Evolutionary conservation across 2,113 vertebrate genomes (phyloP).

Genomic region (Origma solitaria): DNA sequence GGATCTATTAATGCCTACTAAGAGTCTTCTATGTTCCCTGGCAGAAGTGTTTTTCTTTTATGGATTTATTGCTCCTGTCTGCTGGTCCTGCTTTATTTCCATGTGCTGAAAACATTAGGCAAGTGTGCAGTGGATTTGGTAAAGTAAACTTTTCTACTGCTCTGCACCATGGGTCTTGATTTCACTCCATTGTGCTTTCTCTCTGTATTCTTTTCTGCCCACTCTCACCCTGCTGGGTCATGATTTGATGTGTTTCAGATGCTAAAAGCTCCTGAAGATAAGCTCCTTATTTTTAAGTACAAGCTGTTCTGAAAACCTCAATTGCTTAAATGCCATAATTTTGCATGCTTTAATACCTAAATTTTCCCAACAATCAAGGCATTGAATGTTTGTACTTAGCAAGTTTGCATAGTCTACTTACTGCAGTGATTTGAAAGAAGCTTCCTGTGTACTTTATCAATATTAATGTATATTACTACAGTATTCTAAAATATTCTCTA

Average conservation of each 20-base stretch:
- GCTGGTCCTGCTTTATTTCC: neutral
- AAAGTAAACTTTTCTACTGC: constrained; percentile 34
- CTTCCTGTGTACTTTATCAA: neutral
- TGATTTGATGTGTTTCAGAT: constrained; percentile 30
- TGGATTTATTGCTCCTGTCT: constrained; percentile 25
- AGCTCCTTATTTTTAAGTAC: neutral
- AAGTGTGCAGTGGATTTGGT: constrained; percentile 22
- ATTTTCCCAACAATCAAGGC: neutral
- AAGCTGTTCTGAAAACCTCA: neutral
- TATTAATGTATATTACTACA: neutral
- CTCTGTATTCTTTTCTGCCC: neutral
- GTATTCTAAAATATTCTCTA: neutral
- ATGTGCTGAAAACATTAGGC: neutral
- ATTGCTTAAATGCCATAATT: neutral
- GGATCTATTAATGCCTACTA: neutral
- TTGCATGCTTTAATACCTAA: neutral
- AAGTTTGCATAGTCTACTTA: neutral
- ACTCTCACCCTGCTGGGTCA: constrained; percentile 9
- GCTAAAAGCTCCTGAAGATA: neutral
- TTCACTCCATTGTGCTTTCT: neutral
- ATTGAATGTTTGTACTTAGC: neutral
- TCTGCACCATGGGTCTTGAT: neutral
- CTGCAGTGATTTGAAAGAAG: neutral
- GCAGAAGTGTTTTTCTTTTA: neutral
- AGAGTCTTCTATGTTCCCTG: neutral